A percentile compares a stretch with the other conserved stretches of the same genome.
These are phyloP conservation scores for Lethrus apterus DNA, from an alignment of 1,140 invertebrate species.

Conservation along the genomic window DNA sequence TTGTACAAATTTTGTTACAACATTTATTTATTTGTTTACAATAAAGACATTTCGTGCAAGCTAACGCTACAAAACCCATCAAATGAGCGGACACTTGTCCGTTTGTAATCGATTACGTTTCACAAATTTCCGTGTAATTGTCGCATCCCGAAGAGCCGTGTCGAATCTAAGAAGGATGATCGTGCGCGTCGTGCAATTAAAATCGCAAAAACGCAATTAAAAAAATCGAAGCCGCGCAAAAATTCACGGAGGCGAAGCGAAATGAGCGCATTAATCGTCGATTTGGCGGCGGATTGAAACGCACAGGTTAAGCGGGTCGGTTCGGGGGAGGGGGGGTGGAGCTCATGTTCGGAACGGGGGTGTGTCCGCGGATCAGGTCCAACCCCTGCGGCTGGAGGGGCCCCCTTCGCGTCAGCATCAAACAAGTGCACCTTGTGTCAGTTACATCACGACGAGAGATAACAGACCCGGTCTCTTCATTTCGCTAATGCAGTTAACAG, in stretches of 20 bases:
- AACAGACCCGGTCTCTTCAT: conserved; percentile 12
- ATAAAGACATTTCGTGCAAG: too few species aligned
- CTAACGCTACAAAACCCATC: too few species aligned
- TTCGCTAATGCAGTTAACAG: background rate
- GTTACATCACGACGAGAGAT: conserved; percentile 15
- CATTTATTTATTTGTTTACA: too few species aligned
- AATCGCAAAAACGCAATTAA: background rate
- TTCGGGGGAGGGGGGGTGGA: conserved; percentile 10
- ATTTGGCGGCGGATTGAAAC: conserved; percentile 12
- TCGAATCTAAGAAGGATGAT: background rate
- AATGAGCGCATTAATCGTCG: conserved; percentile 1
- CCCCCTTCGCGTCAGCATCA: conserved; percentile 11
- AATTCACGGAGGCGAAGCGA: background rate
- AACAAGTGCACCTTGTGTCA: conserved; percentile 20
- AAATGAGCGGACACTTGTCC: too few species aligned
- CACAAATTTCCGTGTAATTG: background rate
- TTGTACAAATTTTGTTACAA: too few species aligned
- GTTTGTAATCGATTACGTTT: background rate
- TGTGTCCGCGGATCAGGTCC: conserved; percentile 16
- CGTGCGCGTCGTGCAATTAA: background rate
- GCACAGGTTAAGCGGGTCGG: conserved; percentile 15
- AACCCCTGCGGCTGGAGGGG: conserved; percentile 16
- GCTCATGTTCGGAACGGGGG: too few species aligned
- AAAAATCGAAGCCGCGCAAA: background rate
- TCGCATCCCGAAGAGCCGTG: too few species aligned